These are phyloP conservation scores for Acanthochromis polyacanthus DNA, from an alignment of 2,113 vertebrate species.

Conservation along the genomic window DNA sequence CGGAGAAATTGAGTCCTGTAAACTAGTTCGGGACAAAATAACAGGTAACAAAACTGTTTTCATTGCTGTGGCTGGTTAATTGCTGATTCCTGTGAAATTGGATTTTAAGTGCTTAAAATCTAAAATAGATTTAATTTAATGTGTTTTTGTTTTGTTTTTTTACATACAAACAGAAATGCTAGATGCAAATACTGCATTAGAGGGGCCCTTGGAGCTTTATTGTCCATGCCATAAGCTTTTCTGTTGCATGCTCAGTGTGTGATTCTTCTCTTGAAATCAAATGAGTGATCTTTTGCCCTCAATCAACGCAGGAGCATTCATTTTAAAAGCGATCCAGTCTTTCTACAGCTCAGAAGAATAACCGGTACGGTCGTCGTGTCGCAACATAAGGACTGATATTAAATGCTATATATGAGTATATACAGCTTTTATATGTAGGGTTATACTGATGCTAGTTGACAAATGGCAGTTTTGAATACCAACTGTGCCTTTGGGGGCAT, in stretches of 20 bases:
- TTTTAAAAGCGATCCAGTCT: slow-evolving; percentile 40
- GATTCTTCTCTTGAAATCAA: slow-evolving; percentile 13
- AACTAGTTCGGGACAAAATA: slow-evolving; percentile 98
- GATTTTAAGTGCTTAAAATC: neutral
- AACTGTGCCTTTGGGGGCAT: neutral
- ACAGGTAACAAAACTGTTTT: slow-evolving; percentile 87
- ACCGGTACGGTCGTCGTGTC: slow-evolving; percentile 33
- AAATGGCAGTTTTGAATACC: slow-evolving; percentile 9
- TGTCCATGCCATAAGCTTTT: neutral
- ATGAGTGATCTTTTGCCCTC: slow-evolving; percentile 26
- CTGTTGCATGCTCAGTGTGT: slow-evolving; percentile 13
- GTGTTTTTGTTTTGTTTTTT: too few species aligned
- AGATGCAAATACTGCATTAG: neutral
- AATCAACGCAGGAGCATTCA: slow-evolving; percentile 35
- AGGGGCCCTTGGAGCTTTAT: neutral
- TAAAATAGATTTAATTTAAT: neutral
- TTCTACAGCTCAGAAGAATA: slow-evolving; percentile 31
- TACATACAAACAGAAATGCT: neutral
- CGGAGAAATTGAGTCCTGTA: slow-evolving; percentile 98
- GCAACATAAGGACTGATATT: slow-evolving; percentile 37
- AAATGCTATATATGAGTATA: slow-evolving; percentile 45
- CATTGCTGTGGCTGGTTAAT: slow-evolving; percentile 7
- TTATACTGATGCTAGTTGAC: slow-evolving; percentile 6
- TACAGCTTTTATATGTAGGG: slow-evolving; percentile 38
- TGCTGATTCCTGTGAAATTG: neutral